Evolutionary conservation across 2,113 vertebrate species (phyloP).

Genomic region (Hydrochoerus hydrochaeris): DNA sequence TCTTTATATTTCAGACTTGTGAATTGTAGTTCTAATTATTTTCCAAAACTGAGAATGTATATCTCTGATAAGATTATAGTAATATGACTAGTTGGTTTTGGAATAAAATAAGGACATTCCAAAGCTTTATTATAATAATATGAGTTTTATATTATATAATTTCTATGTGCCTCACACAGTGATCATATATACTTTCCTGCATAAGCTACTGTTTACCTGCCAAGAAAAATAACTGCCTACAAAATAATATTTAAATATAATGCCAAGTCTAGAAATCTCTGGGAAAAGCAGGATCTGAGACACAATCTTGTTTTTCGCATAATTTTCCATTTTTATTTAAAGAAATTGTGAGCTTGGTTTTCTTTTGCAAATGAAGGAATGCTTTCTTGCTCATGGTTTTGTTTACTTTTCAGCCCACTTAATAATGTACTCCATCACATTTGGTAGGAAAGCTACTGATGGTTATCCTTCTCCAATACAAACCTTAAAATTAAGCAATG

Average conservation of each 20-base stretch:
- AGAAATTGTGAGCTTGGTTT: not conserved
- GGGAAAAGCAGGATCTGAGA: not conserved
- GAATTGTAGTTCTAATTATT: not conserved
- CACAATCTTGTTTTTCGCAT: not conserved
- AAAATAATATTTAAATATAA: slow-evolving; percentile 58
- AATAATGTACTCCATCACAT: not conserved
- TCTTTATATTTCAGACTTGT: not conserved
- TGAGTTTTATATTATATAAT: not conserved
- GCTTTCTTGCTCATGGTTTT: not conserved
- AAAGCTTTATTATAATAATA: not conserved
- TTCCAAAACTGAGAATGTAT: not conserved
- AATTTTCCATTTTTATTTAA: not conserved
- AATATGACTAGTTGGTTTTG: not conserved
- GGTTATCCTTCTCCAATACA: not conserved
- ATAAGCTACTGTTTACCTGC: slow-evolving; percentile 38
- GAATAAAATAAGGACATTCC: not conserved
- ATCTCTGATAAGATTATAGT: not conserved
- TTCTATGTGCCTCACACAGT: not conserved
- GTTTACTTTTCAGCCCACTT: slow-evolving; percentile 10
- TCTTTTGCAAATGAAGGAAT: not conserved
- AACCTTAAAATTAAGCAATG: not conserved
- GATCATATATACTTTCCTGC: not conserved
- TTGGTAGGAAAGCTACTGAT: not conserved
- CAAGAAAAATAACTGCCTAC: slow-evolving; percentile 19
- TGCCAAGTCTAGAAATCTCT: slow-evolving; percentile 17